Evolutionary conservation across 2,797 vertebrate species (phyloP).

Genomic region (Acrossocheilus wenchowensis): DNA sequence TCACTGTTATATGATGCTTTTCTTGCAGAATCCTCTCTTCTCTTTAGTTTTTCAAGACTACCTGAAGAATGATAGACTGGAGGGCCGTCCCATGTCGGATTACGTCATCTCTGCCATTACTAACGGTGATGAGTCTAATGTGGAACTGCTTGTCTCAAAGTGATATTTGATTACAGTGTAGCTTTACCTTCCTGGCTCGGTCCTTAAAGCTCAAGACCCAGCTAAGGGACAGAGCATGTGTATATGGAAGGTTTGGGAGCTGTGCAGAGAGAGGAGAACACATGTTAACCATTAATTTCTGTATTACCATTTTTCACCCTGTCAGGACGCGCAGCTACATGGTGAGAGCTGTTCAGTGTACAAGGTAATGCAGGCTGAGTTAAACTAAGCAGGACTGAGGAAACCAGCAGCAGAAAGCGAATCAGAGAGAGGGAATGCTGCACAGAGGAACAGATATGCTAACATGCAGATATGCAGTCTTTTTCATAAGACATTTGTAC

Average conservation of each 20-base stretch:
- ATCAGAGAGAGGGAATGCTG: slow-evolving; percentile 7
- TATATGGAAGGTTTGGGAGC: slow-evolving; percentile 53
- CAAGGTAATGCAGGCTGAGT: slow-evolving; percentile 84
- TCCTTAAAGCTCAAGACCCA: slow-evolving; percentile 49
- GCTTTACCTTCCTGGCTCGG: slow-evolving; percentile 61
- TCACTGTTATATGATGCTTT: neutral
- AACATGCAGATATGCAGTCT: neutral
- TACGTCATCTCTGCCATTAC: slow-evolving; percentile 27
- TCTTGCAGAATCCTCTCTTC: neutral
- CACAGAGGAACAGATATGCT: slow-evolving; percentile 4
- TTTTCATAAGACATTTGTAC: neutral
- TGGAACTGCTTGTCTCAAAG: slow-evolving; percentile 55
- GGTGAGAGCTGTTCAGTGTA: slow-evolving; percentile 86
- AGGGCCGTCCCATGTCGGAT: slow-evolving; percentile 28
- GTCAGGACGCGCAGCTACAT: slow-evolving; percentile 81
- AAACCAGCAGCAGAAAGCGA: slow-evolving; percentile 66
- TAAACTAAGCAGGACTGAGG: slow-evolving; percentile 82
- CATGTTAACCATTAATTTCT: slow-evolving; percentile 90
- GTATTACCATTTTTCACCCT: slow-evolving; percentile 93
- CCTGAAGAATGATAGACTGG: slow-evolving; percentile 28
- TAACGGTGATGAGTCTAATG: slow-evolving; percentile 45
- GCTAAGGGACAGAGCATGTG: slow-evolving; percentile 70
- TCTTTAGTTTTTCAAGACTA: slow-evolving; percentile 18
- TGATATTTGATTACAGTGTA: slow-evolving; percentile 65
- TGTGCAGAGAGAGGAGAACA: slow-evolving; percentile 76